Evolutionary conservation across 2,888 invertebrate species (phyloP).

Genomic region (Dryobotodes eremita): DNA sequence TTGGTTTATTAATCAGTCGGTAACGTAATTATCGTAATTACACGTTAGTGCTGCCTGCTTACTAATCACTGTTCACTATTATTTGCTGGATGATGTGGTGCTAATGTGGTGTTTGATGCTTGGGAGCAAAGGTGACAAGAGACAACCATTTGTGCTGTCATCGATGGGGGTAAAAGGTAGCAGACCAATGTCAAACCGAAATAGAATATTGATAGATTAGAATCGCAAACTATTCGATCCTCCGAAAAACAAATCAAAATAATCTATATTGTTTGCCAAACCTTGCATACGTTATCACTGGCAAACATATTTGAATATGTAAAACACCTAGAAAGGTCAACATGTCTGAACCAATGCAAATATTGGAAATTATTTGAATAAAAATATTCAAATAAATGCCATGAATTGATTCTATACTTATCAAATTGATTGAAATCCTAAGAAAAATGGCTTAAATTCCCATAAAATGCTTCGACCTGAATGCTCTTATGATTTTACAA

Average conservation of each 20-base stretch:
- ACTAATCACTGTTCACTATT: constrained; percentile 51
- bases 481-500: not conserved
- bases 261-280: constrained; percentile 10
- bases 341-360: not conserved
- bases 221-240: constrained; percentile 14
- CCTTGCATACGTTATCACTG: not conserved
- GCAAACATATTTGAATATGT: not conserved
- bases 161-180: not conserved
- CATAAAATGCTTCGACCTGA: not conserved
- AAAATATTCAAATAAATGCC: too few species aligned
- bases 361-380: not conserved
- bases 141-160: not conserved
- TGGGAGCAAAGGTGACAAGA: not conserved
- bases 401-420: not conserved
- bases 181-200: not conserved
- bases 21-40: constrained; percentile 64
- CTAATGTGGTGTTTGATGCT: constrained; percentile 11
- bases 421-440: not conserved
- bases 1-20: constrained; percentile 65
- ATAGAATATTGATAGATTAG: not conserved
- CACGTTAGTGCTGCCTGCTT: constrained; percentile 39
- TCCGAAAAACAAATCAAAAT: constrained; percentile 6
- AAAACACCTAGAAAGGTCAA: not conserved
- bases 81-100: constrained; percentile 33
- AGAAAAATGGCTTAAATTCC: not conserved